These are phyloP conservation scores for Acanthisitta chloris DNA, from an alignment of 2,113 vertebrate genomes.

Conservation along the genomic window DNA sequence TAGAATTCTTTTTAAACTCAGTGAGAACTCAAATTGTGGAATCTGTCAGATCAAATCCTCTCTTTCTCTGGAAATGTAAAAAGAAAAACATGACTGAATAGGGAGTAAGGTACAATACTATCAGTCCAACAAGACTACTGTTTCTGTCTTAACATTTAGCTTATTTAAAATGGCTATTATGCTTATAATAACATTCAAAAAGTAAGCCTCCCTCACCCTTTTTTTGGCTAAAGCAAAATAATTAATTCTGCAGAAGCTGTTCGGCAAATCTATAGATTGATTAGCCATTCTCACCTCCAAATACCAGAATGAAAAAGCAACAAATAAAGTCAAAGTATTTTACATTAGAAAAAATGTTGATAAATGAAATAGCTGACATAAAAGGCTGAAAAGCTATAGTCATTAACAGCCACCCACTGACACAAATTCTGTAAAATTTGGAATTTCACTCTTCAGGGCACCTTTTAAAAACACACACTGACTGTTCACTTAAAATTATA, in stretches of 20 bases:
- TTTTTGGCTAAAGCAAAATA: background rate
- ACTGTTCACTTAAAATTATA: background rate
- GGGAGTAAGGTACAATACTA: background rate
- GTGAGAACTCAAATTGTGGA: background rate
- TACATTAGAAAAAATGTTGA: background rate
- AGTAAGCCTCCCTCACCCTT: rapidly evolving
- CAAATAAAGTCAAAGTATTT: background rate
- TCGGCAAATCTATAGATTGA: background rate
- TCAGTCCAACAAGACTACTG: background rate
- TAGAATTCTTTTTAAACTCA: background rate
- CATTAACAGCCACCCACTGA: background rate
- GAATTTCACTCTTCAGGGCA: background rate
- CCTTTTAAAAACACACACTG: background rate
- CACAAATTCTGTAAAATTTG: background rate
- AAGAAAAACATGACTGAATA: background rate
- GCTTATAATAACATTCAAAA: background rate
- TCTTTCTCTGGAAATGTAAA: background rate
- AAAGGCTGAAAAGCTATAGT: background rate
- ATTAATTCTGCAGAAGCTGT: background rate
- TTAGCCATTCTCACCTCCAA: background rate
- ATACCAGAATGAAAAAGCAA: background rate
- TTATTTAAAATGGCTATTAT: background rate
- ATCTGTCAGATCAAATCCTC: background rate
- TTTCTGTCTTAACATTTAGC: background rate
- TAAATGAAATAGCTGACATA: background rate